Evolutionary conservation across 2,113 vertebrate genomes (phyloP).

Genomic region (Melanerpes formicivorus): DNA sequence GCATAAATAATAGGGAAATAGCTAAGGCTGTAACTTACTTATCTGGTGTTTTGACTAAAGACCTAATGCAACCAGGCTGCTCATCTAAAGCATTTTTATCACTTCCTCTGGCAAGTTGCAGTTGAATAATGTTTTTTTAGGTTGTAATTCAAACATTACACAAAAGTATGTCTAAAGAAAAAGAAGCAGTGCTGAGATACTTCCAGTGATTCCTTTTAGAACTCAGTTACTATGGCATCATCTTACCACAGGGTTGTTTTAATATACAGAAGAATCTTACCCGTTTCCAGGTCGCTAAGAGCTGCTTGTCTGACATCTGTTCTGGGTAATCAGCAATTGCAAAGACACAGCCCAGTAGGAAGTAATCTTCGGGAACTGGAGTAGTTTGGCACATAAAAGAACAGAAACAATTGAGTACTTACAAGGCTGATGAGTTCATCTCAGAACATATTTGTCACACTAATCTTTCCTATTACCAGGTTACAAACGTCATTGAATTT

Average conservation of each 20-base stretch:
- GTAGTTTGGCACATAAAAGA: conserved; percentile 1
- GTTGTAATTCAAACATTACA: background rate
- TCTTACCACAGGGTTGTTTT: background rate
- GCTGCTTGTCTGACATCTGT: conserved; percentile 97
- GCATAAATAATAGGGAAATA: background rate
- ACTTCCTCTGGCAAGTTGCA: conserved; percentile 11
- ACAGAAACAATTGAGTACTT: background rate
- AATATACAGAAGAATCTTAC: conserved; percentile 74
- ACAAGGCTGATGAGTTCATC: background rate
- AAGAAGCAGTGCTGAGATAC: background rate
- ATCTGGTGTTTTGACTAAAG: background rate
- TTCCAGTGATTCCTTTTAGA: background rate
- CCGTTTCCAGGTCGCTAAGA: conserved; percentile 94
- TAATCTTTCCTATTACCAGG: background rate
- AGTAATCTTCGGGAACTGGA: conserved; percentile 92
- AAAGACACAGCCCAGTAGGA: conserved; percentile 93
- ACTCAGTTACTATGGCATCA: background rate
- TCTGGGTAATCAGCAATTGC: conserved; percentile 96
- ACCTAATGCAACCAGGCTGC: background rate
- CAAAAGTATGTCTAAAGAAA: background rate
- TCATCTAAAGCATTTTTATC: background rate
- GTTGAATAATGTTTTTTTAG: background rate
- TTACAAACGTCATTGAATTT: background rate
- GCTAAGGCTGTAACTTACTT: background rate
- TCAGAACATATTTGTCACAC: background rate